Evolutionary conservation across 2,888 invertebrate genomes (phyloP).

Genomic region (Arge pagana): DNA sequence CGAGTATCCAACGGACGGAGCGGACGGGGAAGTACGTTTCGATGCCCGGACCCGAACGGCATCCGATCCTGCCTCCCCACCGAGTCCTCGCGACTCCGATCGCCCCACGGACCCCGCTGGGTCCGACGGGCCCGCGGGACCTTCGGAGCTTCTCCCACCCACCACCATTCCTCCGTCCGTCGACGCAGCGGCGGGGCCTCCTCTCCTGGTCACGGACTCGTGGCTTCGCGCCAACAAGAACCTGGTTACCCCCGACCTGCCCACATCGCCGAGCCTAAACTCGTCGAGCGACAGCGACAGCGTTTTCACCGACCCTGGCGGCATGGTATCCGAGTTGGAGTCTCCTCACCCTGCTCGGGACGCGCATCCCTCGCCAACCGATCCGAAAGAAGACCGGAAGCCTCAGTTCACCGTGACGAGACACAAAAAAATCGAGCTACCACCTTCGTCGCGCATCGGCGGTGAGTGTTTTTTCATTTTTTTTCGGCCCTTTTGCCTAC

Average conservation of each 20-base stretch:
- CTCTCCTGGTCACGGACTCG: slow-evolving; percentile 55
- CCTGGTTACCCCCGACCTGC: slow-evolving; percentile 44
- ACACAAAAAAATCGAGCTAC: slow-evolving; percentile 67
- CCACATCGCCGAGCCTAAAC: slow-evolving; percentile 61
- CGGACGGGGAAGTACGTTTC: neutral
- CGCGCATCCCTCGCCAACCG: slow-evolving; percentile 36
- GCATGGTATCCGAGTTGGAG: slow-evolving; percentile 62
- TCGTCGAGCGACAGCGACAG: slow-evolving; percentile 75
- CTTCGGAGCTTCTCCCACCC: no score
- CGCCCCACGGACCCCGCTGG: slow-evolving; percentile 8
- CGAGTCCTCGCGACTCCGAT: slow-evolving; percentile 14
- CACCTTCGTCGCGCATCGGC: slow-evolving; percentile 54
- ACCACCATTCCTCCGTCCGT: slow-evolving; percentile 1
- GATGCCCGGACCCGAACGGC: slow-evolving; percentile 9
- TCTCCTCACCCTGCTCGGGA: slow-evolving; percentile 44
- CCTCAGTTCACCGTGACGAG: slow-evolving; percentile 66
- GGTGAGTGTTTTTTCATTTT: slow-evolving; percentile 30
- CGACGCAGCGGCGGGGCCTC: slow-evolving; percentile 29
- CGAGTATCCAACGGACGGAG: neutral
- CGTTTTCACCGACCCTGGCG: slow-evolving; percentile 74
- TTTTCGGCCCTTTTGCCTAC: neutral
- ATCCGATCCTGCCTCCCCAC: slow-evolving; percentile 28
- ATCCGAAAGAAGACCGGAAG: slow-evolving; percentile 45
- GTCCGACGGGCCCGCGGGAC: neutral
- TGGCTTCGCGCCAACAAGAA: slow-evolving; percentile 54